Evolutionary conservation across 2,797 vertebrate genomes (phyloP).

Genomic region (Anguilla pacifica): DNA sequence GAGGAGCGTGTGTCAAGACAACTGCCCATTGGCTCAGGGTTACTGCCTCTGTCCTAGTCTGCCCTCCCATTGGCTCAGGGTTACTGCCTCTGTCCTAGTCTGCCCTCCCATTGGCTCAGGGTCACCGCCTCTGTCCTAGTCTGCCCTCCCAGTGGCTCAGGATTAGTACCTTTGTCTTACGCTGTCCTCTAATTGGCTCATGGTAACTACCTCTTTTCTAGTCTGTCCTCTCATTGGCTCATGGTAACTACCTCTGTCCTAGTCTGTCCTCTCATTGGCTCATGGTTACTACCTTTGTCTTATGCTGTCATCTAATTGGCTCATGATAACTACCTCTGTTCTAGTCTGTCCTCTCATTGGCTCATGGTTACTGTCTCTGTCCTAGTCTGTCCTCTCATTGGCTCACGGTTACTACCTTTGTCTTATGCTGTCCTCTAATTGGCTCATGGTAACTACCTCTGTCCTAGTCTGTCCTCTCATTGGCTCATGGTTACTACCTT

Average conservation of each 20-base stretch:
- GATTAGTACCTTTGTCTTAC: background rate
- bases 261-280: background rate
- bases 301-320: background rate
- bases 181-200: background rate
- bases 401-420: background rate
- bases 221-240: background rate
- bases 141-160: background rate
- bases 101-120: background rate
- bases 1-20: constrained; percentile 2
- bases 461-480: background rate
- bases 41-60: background rate
- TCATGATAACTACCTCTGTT: background rate
- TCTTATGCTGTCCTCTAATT: background rate
- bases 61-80: background rate
- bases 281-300: background rate
- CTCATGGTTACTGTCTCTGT: no score
- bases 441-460: background rate
- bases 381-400: background rate
- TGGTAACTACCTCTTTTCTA: background rate
- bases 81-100: background rate
- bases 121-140: background rate
- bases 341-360: background rate
- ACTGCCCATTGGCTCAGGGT: background rate
- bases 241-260: background rate
- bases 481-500: background rate